Conservation (phyloP, 2,888 invertebrate species). For the Chloromyia formosa region DNA sequence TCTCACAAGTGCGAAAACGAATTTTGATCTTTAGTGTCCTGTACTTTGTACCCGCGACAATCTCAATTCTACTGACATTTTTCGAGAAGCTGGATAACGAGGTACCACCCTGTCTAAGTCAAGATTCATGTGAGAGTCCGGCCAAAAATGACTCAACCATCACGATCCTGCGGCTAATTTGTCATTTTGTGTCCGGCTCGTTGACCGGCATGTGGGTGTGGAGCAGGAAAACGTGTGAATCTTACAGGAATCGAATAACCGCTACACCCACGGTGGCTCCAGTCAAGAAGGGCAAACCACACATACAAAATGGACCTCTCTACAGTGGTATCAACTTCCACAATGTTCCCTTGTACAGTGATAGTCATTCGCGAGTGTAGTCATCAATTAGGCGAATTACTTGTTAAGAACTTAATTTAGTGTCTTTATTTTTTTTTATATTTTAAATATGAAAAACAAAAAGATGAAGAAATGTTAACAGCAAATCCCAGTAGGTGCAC, state of each 20-base stretch:
- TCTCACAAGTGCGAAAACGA: conserved; percentile 62
- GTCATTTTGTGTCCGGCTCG: conserved; percentile 61
- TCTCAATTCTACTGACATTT: conserved; percentile 58
- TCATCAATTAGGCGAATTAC: not conserved
- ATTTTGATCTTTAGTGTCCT: conserved; percentile 61
- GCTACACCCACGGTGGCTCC: conserved; percentile 51
- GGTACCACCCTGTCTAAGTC: conserved; percentile 57
- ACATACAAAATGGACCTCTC: conserved; percentile 55
- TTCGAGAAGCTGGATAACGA: conserved; percentile 58
- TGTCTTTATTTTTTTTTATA: conserved; percentile 10
- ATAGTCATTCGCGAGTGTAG: conserved; percentile 61
- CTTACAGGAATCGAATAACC: conserved; percentile 58
- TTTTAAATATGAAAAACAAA: conserved; percentile 8
- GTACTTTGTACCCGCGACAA: conserved; percentile 60
- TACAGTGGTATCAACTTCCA: conserved; percentile 64
- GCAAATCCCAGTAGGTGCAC: conserved; percentile 35
- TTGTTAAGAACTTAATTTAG: conserved; percentile 12
- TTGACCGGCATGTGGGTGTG: conserved; percentile 64
- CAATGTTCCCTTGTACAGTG: conserved; percentile 60
- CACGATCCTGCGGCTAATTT: conserved; percentile 58
- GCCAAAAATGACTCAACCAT: conserved; percentile 57
- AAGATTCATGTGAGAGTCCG: conserved; percentile 57
- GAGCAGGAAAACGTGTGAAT: conserved; percentile 63
- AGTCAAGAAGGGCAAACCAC: conserved; percentile 58
- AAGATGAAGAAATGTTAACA: conserved; percentile 13